Conservation (phyloP, 2,113 vertebrate species). For the Phainopepla nitens region DNA sequence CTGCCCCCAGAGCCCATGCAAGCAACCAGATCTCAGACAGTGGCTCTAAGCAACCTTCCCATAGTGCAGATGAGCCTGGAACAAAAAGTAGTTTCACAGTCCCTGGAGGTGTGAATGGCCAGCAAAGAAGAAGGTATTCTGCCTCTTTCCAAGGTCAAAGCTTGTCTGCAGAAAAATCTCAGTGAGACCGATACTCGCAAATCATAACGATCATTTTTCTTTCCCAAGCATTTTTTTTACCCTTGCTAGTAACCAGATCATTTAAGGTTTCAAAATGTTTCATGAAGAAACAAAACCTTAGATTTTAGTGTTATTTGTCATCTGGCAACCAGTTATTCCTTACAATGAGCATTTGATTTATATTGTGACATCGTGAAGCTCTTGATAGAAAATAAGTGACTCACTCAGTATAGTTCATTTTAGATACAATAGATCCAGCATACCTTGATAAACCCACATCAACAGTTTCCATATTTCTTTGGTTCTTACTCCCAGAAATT, state of each 20-base stretch:
- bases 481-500: background rate
- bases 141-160: background rate
- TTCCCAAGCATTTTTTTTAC: background rate
- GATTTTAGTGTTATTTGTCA: background rate
- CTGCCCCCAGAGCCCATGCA: background rate
- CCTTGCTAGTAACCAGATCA: background rate
- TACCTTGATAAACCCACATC: background rate
- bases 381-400: background rate
- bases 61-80: accelerated
- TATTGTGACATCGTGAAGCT: background rate
- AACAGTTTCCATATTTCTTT: background rate
- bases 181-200: background rate
- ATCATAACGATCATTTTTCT: background rate
- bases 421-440: background rate
- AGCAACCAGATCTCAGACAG: background rate
- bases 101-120: background rate
- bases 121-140: background rate
- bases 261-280: background rate
- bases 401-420: background rate
- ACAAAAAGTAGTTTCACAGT: background rate
- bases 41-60: accelerated
- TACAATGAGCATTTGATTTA: background rate
- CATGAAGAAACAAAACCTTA: background rate
- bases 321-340: background rate
- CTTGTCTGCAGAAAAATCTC: background rate